A percentile compares a stretch with the other conserved stretches of the same genome.
Conservation (phyloP, 2,113 vertebrate species). For the Megalops atlanticus region DNA sequence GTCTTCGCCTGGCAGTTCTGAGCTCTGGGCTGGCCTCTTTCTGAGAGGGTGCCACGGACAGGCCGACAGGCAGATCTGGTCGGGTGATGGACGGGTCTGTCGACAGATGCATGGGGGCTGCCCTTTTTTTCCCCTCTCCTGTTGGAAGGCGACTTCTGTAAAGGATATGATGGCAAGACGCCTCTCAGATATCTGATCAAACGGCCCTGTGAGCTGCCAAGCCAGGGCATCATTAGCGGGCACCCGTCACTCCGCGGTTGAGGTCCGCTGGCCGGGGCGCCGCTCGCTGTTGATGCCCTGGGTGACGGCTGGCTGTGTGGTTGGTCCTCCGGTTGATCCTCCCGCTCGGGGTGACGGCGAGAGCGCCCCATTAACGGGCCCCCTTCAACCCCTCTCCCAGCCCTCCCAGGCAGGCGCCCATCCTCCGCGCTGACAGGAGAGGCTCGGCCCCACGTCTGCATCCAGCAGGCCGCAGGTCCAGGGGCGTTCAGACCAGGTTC, state of each 20-base stretch:
- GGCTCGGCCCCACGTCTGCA: background rate
- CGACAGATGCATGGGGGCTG: slow-evolving; percentile 36
- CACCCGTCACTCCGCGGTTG: slow-evolving; percentile 51
- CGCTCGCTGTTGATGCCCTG: slow-evolving; percentile 67
- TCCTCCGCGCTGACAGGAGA: background rate
- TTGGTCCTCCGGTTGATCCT: slow-evolving; percentile 57
- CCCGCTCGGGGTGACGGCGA: slow-evolving; percentile 24
- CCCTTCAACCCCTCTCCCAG: background rate
- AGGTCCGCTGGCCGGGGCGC: slow-evolving; percentile 49
- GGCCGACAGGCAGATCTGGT: slow-evolving; percentile 33
- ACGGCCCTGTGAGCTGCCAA: slow-evolving; percentile 59
- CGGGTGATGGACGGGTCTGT: slow-evolving; percentile 41
- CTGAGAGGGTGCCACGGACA: slow-evolving; percentile 17
- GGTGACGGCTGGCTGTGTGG: slow-evolving; percentile 31
- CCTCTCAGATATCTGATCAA: slow-evolving; percentile 65
- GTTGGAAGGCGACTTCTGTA: background rate
- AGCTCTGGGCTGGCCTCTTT: slow-evolving; percentile 26
- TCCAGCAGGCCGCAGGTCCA: background rate
- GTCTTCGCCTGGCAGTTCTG: background rate
- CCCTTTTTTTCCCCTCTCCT: slow-evolving; percentile 24
- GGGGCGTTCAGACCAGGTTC: background rate
- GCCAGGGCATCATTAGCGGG: slow-evolving; percentile 67
- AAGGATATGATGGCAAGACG: slow-evolving; percentile 41
- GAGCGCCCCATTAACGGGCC: background rate
- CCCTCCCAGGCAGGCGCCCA: background rate